Evolutionary conservation across 2,797 vertebrate genomes (phyloP).

Genomic region (Lycodopsis pacificus): DNA sequence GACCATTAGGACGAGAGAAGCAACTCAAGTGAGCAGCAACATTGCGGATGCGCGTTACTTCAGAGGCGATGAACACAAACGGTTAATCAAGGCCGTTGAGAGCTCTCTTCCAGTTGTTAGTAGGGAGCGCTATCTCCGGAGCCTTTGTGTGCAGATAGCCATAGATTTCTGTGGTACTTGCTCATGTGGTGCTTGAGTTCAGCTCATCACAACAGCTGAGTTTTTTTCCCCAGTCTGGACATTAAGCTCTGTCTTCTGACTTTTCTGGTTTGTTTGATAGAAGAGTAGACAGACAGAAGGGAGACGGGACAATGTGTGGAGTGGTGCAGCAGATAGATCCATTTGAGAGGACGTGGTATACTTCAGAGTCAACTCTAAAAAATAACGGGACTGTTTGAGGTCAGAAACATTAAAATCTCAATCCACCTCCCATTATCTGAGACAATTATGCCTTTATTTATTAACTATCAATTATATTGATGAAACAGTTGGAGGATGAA

Average conservation of each 20-base stretch:
- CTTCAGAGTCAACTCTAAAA: slow-evolving; percentile 3
- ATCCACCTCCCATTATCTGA: not conserved
- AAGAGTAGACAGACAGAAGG: slow-evolving; percentile 18
- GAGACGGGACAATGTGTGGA: slow-evolving; percentile 8
- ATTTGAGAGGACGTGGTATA: slow-evolving; percentile 5
- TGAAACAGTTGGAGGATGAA: slow-evolving; percentile 1
- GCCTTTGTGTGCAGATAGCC: slow-evolving; percentile 38
- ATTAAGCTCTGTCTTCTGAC: slow-evolving; percentile 16
- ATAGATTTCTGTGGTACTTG: slow-evolving; percentile 31
- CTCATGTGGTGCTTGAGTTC: slow-evolving; percentile 29
- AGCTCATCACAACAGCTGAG: slow-evolving; percentile 58
- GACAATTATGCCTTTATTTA: not conserved
- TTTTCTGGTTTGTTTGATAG: slow-evolving; percentile 22
- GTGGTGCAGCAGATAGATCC: slow-evolving; percentile 29
- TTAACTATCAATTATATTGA: not conserved
- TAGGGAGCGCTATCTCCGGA: slow-evolving; percentile 30
- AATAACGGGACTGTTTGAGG: no score
- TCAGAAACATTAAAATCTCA: not conserved
- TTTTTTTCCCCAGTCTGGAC: slow-evolving; percentile 42
- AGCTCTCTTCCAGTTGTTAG: slow-evolving; percentile 34
- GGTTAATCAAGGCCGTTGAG: slow-evolving; percentile 69
- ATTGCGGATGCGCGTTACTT: slow-evolving; percentile 58
- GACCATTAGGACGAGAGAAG: slow-evolving; percentile 54
- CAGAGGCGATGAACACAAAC: slow-evolving; percentile 58
- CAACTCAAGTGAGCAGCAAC: slow-evolving; percentile 43